phyloP scores from a whole-genome alignment of 2,888 invertebrate genomes.

The Parnassius mnemosyne region DNA sequence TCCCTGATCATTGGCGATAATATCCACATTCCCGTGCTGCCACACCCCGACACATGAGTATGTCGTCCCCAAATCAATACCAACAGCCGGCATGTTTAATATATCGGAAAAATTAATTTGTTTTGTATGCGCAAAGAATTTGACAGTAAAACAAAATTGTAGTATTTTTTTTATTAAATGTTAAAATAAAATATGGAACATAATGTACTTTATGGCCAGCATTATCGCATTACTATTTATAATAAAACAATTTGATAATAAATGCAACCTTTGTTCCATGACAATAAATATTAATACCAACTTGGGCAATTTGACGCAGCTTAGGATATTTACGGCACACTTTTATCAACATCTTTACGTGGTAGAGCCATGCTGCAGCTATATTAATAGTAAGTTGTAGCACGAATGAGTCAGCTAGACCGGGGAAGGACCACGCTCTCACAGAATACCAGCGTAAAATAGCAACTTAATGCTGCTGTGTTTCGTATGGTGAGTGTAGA shows the following conservation, averaged over 20 bases:
- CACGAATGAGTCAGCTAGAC: too few species aligned
- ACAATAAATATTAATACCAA: too few species aligned
- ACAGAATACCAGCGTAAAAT: too few species aligned
- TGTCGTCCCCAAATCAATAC: constrained; percentile 79
- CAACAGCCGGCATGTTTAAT: constrained; percentile 66
- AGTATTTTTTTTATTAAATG: neutral
- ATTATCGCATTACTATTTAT: neutral
- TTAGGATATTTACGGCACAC: too few species aligned
- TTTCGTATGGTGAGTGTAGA: too few species aligned
- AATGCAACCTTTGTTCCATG: too few species aligned
- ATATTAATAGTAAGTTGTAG: too few species aligned
- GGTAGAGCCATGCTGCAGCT: too few species aligned
- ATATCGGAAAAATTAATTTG: constrained; percentile 7
- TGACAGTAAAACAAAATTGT: neutral
- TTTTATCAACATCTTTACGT: too few species aligned
- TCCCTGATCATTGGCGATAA: constrained; percentile 84
- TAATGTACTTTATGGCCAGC: neutral
- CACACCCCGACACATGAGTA: constrained; percentile 77
- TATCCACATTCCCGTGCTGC: constrained; percentile 86
- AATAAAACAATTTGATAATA: neutral
- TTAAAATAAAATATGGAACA: neutral
- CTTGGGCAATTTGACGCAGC: too few species aligned
- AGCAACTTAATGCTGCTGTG: too few species aligned
- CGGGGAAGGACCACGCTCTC: too few species aligned
- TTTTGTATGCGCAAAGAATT: neutral